Evolutionary conservation across 2,113 vertebrate genomes (phyloP).

Genomic region (Columba janthina): DNA sequence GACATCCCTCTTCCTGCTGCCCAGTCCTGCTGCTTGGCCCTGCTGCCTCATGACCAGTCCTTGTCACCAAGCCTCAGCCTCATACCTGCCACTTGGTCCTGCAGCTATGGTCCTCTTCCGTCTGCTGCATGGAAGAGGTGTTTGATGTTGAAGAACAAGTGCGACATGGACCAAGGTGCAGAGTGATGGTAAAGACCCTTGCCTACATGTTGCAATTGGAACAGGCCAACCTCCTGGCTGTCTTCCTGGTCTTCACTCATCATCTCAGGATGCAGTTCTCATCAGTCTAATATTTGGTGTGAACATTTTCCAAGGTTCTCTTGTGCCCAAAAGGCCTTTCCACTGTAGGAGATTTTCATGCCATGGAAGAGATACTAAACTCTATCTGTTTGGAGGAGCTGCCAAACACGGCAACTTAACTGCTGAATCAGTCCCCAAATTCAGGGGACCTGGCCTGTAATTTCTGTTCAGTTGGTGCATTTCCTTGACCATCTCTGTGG

Average conservation of each 20-base stretch:
- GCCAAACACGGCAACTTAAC: neutral
- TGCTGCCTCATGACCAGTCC: neutral
- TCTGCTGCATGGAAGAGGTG: fast-evolving
- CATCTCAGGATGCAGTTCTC: neutral
- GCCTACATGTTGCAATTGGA: neutral
- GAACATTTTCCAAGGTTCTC: neutral
- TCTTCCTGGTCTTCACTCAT: neutral
- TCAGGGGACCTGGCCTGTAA: neutral
- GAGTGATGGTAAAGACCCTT: neutral
- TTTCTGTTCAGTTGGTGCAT: neutral
- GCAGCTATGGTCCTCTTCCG: neutral
- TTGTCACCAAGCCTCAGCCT: neutral
- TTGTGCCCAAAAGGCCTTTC: neutral
- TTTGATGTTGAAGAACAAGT: neutral
- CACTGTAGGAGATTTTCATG: neutral
- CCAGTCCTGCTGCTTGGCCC: neutral
- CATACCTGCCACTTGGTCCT: neutral
- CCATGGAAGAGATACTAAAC: neutral
- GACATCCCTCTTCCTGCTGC: neutral
- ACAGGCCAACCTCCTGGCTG: neutral
- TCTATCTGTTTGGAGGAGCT: neutral
- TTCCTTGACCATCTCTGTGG: neutral
- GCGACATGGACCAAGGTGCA: neutral
- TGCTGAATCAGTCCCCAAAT: neutral
- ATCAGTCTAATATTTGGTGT: neutral